Base-by-base conservation (phyloP, 2,888 invertebrate species). In the Amphimallon solstitiale region DNA sequence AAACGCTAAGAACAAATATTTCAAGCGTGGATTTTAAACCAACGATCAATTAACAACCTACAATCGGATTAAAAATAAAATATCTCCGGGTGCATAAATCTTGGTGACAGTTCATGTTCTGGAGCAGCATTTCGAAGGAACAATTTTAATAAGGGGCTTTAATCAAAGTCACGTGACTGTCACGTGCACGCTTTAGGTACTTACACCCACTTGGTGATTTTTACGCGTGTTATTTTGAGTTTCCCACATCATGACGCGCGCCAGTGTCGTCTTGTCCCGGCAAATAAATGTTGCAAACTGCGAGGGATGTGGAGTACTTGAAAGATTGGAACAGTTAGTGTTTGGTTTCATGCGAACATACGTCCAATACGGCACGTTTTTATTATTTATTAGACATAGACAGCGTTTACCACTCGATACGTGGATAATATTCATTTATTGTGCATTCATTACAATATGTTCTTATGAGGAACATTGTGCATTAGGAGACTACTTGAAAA, bases 131-230 rank as follows among this genome's bases (percentile, higher is more conserved):
- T 67, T 46, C 21, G 21, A 43, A 43, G 68, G 72, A 71, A 73
- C 69, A 70, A 68, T 66, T 74, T 74, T 74, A 75, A 74, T 74
- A 72, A 74, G 73, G 73, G 71, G 65, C 69, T 61, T 64, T 68
- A 74, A 74, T 73, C 70, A 74, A 71, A 60, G 75, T 73, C 75
- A 73, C 75, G 75, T 73, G 75, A 67, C 71, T 15, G 56, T 61
- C 75, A 74, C 73, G 74, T 71, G 74, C 65, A 56, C 71, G 71
- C 72, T 72, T 69, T 73, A 68, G 69, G 68, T 71, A 59, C 71
- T 69, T 71, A 72, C 72, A 70, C 71, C 71, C 72, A 72, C 72
- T 74, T 72, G 65, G 68, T 71, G 67, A 72, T 73, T 74, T 74
- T 73, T 72, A 72, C 70, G 70, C 71, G 66, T 72, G 71, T 71